Evolutionary conservation across 1,140 invertebrate genomes (phyloP).

Genomic region (Venustaconcha ellipsiformis): DNA sequence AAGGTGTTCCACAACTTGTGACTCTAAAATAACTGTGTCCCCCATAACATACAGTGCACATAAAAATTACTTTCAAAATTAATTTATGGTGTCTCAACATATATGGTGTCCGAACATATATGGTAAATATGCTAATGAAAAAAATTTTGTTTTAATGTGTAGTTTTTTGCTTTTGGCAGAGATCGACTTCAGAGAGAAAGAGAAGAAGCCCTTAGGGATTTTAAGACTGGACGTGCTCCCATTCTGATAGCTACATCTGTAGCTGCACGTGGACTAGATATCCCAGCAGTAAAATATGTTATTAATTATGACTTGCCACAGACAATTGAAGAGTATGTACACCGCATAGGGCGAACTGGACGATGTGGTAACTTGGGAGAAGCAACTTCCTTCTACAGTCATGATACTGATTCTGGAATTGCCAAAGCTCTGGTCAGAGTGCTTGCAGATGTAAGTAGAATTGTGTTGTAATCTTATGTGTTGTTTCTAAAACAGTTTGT

Average conservation of each 20-base stretch:
- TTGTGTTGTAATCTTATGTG: too few relatives aligned
- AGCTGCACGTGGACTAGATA: constrained; percentile 87
- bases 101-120: too few relatives aligned
- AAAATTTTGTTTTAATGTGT: background rate
- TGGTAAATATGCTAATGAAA: too few relatives aligned
- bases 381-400: constrained; percentile 87
- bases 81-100: too few relatives aligned
- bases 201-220: constrained; percentile 88
- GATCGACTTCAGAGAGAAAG: constrained; percentile 90
- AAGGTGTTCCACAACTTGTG: too few relatives aligned
- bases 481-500: background rate
- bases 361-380: constrained; percentile 91
- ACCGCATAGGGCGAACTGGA: constrained; percentile 94
- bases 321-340: constrained; percentile 92
- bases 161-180: constrained; percentile 48
- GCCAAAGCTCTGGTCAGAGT: constrained; percentile 79
- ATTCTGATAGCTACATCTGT: constrained; percentile 95
- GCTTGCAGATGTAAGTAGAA: constrained; percentile 71
- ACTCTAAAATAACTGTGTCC: too few relatives aligned
- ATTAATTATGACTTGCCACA: constrained; percentile 92
- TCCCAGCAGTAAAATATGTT: constrained; percentile 86
- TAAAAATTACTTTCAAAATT: too few relatives aligned
- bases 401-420: constrained; percentile 75
- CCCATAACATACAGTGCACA: too few relatives aligned
- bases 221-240: constrained; percentile 73